Base-by-base conservation (phyloP, 2,113 vertebrate species). In the Elgaria multicarinata region DNA sequence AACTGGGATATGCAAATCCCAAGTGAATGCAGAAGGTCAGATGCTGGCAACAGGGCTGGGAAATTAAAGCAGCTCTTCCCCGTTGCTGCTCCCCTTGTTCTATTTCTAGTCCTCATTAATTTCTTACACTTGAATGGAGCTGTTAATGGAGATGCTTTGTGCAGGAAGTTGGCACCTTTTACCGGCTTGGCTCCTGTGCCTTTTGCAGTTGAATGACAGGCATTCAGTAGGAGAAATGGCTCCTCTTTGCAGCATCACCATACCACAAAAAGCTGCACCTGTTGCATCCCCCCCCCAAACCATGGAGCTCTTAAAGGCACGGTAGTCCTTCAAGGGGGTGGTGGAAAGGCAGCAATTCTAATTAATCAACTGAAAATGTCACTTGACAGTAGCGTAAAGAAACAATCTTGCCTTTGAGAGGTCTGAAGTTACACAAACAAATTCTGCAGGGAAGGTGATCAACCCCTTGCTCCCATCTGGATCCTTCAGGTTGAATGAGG, bases 101-200 rank as follows among this genome's bases (percentile, higher is more conserved):
- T 85, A 39, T 53, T 88, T 81, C 82, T 85, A 44, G 46, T 66
- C 55, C 42, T 74, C 7, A 69, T 92, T 58, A 16, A 50, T 83
- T 89, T 33, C 91, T 93, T 67, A 89, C 39, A 95, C 87, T 67
- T 85, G 44, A 71, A 22, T 74, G 83, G 44, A 76, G 75, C 33
- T 58, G 55, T 67, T 80, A 39, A 14, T 66, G 55, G 53, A 28
- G 6, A 69, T 84, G 28, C 82, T 39, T 84, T 83, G 72, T 50
- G 42, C 66, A 58, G 13, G 55, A 33, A 77, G 26, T 42, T 89
- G 72, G 58, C 58, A 28, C 31, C 20, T 58, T 36, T 46, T 36
- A 24, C 42, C 67, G 75, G 42, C 75, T 67, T 46, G 83, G 71
- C 44, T 83, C 22, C 87, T 83, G 13, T 74, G 31, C 71, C 31